Evolutionary conservation across 1,140 invertebrate genomes (phyloP), one percentile per base, ranked within the genome.

Genomic region (Brachionus asplanchnoidis): DNA sequence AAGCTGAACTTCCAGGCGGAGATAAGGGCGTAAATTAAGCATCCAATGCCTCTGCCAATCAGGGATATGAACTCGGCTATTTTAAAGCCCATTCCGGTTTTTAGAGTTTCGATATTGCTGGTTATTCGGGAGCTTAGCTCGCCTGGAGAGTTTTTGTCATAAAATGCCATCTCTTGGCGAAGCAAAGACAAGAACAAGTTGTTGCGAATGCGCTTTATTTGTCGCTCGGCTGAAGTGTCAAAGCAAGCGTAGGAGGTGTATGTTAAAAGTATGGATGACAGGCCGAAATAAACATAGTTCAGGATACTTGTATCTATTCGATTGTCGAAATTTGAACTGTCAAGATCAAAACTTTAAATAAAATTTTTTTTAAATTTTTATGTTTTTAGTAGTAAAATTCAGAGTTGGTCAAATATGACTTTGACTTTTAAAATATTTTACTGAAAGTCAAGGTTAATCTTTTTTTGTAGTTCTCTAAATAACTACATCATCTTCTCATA

Each of bases 111-210:
- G 7, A 83, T 20, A 66, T 83, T 65, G 36, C 28, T 36, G 12
- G 70, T 75, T n/a, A 75, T 75, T 17, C 40, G 12, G 6, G 70
- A 75, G 40, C 14, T 50, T 36, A 83, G 20, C 36, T 66, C 32
- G 23, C 80, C 80, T 17, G 80, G 53, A 40, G 36, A 28, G 12
- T 42, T 42, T 12, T 65, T 44, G 44, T 83, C 80, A 83, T 40
- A 83, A 65, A 26, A 83, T 6, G 23, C 80, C 53, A 83, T 83
- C 20, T 83, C 80, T 83, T 83, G 80, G 9, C 80, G 60, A n/a
- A 83, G 14, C 12, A 83, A n/a, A 26, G 53, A 65, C 26, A 23
- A n/a, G 42, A 83, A 83, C 26, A 83, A n/a, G 60, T 80, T 80
- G 46, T 80, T 80, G 12, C 78, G 28, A 17, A 83, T 83, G 9